These are phyloP conservation scores for Verasper variegatus DNA, from an alignment of 2,113 vertebrate species.

Conservation along the genomic window DNA sequence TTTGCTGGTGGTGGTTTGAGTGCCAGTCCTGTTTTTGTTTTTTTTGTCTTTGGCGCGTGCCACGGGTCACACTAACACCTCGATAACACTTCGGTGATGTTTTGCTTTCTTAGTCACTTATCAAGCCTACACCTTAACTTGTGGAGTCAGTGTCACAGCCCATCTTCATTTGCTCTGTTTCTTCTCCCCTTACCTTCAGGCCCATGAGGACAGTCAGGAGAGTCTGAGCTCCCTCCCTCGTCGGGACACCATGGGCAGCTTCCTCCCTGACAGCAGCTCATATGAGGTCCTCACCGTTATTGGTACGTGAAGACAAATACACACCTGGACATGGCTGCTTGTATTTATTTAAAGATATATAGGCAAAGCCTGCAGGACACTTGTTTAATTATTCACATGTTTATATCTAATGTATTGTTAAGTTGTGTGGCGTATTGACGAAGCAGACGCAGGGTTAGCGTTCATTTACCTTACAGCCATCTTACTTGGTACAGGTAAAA, in stretches of 20 bases:
- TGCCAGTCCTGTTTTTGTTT: background rate
- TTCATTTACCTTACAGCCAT: too few relatives aligned
- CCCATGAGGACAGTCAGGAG: conserved; percentile 95
- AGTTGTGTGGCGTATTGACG: too few relatives aligned
- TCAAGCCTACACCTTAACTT: conserved; percentile 6
- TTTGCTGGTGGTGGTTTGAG: background rate
- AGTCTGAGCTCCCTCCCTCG: conserved; percentile 89
- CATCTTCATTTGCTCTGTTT: conserved; percentile 5
- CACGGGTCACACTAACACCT: conserved; percentile 30
- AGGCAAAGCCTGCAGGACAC: background rate
- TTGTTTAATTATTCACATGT: too few relatives aligned
- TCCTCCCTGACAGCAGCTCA: conserved; percentile 89
- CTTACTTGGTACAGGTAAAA: too few relatives aligned
- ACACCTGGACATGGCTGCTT: background rate
- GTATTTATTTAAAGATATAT: too few relatives aligned
- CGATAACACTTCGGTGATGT: background rate
- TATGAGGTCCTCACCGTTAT: conserved; percentile 92
- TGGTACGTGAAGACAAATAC: conserved; percentile 78
- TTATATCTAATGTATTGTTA: too few relatives aligned
- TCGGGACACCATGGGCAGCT: conserved; percentile 91
- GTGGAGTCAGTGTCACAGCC: background rate
- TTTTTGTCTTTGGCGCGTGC: background rate
- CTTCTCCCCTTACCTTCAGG: conserved; percentile 72
- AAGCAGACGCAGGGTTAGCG: too few relatives aligned
- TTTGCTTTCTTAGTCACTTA: conserved; percentile 30